Conservation (phyloP, 2,113 vertebrate genomes). For the Sander vitreus region DNA sequence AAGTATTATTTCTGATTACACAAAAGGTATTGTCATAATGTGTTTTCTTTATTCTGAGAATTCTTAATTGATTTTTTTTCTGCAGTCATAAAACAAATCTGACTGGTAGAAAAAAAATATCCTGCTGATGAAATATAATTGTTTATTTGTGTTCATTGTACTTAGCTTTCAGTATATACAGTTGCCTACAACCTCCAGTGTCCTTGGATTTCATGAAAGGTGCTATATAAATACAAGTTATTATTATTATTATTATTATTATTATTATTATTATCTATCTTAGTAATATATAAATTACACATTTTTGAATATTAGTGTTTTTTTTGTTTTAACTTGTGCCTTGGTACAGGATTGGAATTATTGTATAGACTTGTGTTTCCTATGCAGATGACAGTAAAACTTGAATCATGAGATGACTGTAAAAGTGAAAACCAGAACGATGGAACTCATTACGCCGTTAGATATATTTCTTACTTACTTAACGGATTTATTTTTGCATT, state of each 20-base stretch:
- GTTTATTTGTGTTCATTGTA: background rate
- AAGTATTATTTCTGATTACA: background rate
- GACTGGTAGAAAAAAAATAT: background rate
- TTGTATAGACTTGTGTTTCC: background rate
- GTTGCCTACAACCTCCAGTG: too few species aligned
- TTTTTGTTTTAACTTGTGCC: background rate
- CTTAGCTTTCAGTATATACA: too few species aligned
- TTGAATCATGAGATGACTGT: background rate
- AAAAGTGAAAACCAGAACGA: background rate
- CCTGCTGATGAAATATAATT: background rate
- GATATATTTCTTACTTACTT: background rate
- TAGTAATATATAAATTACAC: too few species aligned
- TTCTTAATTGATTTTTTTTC: too few species aligned
- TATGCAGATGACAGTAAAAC: background rate
- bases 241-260: too few species aligned
- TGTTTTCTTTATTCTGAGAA: too few species aligned
- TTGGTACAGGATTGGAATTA: background rate
- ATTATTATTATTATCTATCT: too few species aligned
- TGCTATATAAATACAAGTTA: too few species aligned
- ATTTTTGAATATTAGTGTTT: background rate
- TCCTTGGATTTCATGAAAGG: too few species aligned
- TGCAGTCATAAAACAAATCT: background rate
- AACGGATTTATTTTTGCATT: background rate
- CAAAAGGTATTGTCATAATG: too few species aligned
- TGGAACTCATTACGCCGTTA: background rate